Evolutionary conservation across 1,140 invertebrate species (phyloP).

Genomic region (Bicyclus anynana): DNA sequence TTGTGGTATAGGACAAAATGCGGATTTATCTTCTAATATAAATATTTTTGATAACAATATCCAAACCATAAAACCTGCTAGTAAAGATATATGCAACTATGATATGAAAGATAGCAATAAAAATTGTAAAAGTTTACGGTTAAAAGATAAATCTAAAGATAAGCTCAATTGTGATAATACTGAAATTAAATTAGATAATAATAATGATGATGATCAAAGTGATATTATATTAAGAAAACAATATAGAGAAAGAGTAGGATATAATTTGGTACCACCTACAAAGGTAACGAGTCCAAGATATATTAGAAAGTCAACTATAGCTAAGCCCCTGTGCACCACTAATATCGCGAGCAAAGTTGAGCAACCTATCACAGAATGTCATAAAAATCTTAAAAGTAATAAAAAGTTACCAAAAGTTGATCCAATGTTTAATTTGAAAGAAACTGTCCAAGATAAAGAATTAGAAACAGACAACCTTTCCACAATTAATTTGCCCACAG

Average conservation of each 20-base stretch:
- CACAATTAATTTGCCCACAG: neutral
- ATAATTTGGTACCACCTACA: conserved; percentile 33
- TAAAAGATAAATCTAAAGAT: conserved; percentile 2
- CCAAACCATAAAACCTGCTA: neutral
- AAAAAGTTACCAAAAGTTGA: neutral
- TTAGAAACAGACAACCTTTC: no score
- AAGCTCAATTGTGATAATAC: conserved; percentile 15
- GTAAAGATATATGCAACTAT: neutral
- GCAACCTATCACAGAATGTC: no score
- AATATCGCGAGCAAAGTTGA: neutral
- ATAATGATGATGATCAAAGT: conserved; percentile 25
- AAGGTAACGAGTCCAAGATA: conserved; percentile 40
- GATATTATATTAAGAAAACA: conserved; percentile 39
- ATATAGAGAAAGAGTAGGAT: conserved; percentile 37
- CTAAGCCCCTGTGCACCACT: conserved; percentile 8
- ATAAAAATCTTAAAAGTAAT: no score
- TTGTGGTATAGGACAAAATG: neutral
- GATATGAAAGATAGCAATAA: neutral
- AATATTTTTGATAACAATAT: conserved; percentile 12
- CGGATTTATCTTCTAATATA: neutral
- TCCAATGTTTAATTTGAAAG: neutral
- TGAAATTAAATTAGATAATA: neutral
- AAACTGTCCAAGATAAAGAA: neutral
- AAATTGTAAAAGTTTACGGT: neutral
- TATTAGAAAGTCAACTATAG: conserved; percentile 45